Base-by-base conservation (phyloP, 2,888 invertebrate genomes). In the Drosophila longiperda region DNA sequence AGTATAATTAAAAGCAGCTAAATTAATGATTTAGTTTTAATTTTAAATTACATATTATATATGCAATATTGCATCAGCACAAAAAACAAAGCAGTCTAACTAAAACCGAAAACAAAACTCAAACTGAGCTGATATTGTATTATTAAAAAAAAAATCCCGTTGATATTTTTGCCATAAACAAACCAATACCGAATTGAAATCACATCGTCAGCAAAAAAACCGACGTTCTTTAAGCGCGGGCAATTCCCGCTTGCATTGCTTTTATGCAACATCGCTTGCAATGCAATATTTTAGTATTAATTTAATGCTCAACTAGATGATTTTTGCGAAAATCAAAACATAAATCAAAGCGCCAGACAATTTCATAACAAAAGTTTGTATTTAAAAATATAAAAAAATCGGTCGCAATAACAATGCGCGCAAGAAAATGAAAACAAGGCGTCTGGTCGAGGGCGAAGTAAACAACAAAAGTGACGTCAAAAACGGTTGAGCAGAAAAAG, bases 391-490 rank as follows among this genome's bases (percentile, higher is more conserved):
- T 67, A 36, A 50, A 59, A 57, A 61, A 64, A 65, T 11, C 53
- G 80, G 68, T 32, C 66, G 20, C 59, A 86, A 76, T 49, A 74
- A 78, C 64, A 80, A 73, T 59, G 58, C 57, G 80, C 63, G 66
- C 66, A 70, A 68, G 83, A 77, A 89, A 83, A 81, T 72, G 76
- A 89, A 82, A 89, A 87, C 85, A 89, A 74, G 73, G 75, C 63
- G 64, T 65, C 59, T 61, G 52, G 45, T 53, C 64, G 45, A 45
- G 8, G 15, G 45, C 60, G 80, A 90, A 87, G 90, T 90, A 90
- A 87, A 87, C 87, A 85, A 89, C 85, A 90, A 90, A 90, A 87
- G 80, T 90, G 90, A 87, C 90, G 87, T 90, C 90, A 86, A 86
- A 83, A 89, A 73, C 67, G 55, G 29, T 67, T 65, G 72, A n/a